Evolutionary conservation across 2,888 invertebrate species (phyloP).

Genomic region (Aleiodes testaceus): DNA sequence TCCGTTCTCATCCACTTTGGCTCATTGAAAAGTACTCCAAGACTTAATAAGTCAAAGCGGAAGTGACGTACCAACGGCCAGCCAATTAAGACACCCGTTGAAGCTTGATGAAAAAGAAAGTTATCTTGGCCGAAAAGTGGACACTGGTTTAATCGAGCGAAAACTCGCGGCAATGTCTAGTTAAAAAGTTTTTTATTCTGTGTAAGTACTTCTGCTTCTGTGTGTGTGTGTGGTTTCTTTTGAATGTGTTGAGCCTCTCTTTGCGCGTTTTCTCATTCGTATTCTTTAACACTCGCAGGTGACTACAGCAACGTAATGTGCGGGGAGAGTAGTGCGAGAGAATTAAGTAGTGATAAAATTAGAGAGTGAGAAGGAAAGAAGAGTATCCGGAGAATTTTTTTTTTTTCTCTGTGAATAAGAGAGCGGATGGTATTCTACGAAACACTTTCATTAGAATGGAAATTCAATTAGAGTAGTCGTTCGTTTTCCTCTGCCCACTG

Average conservation of each 20-base stretch:
- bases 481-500: constrained; percentile 19
- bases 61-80: constrained; percentile 2
- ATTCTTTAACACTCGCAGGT: constrained; percentile 1
- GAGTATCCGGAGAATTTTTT: neutral
- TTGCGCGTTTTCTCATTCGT: neutral
- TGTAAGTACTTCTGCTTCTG: too few species aligned
- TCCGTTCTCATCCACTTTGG: constrained; percentile 9
- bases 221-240: constrained; percentile 28
- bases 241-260: constrained; percentile 6
- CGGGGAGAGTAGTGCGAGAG: constrained; percentile 14
- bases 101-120: constrained; percentile 43
- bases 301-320: constrained; percentile 3
- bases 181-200: constrained; percentile 44
- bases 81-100: constrained; percentile 27
- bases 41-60: constrained; percentile 38
- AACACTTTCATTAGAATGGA: constrained; percentile 55
- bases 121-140: constrained; percentile 43
- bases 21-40: constrained; percentile 16
- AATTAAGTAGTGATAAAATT: constrained; percentile 29
- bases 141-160: constrained; percentile 18
- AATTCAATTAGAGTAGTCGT: constrained; percentile 55
- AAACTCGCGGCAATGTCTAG: constrained; percentile 49
- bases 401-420: constrained; percentile 12
- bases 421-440: constrained; percentile 39
- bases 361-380: neutral